Conservation (phyloP, 2,888 invertebrate species). For the Oligia strigilis region DNA sequence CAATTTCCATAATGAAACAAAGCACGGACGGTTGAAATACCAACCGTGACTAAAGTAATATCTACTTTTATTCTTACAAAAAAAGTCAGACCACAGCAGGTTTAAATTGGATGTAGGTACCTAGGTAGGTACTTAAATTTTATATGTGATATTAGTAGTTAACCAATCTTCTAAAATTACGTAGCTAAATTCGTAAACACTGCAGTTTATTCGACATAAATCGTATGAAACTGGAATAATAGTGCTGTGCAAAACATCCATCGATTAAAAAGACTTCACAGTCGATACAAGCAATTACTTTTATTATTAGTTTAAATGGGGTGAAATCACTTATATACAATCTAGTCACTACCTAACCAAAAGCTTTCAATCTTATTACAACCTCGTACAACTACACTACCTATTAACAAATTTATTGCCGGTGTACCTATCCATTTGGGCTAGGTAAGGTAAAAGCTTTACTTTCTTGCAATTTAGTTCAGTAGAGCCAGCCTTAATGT, state of each 20-base stretch:
- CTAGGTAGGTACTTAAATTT: too few relatives aligned
- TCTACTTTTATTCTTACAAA: background rate
- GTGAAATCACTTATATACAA: conserved; percentile 37
- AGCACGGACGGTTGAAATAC: conserved; percentile 46
- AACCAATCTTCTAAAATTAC: background rate
- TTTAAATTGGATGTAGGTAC: too few relatives aligned
- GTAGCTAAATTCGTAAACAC: background rate
- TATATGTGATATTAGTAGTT: too few relatives aligned
- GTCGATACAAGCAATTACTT: conserved; percentile 43
- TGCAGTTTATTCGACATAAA: background rate
- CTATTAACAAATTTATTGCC: conserved; percentile 54
- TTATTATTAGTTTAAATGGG: conserved; percentile 30
- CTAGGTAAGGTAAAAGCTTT: conserved; percentile 56
- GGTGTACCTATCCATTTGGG: conserved; percentile 43
- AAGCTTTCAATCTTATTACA: conserved; percentile 66
- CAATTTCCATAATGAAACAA: conserved; percentile 64
- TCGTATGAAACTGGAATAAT: background rate
- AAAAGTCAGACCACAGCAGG: background rate
- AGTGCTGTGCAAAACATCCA: conserved; percentile 22
- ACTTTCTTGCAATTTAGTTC: conserved; percentile 66
- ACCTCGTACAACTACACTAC: conserved; percentile 52
- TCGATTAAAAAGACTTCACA: conserved; percentile 31
- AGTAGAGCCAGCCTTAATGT: conserved; percentile 65
- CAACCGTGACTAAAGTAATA: conserved; percentile 35
- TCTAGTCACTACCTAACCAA: conserved; percentile 42